Base-by-base conservation (phyloP, 2,888 invertebrate genomes). In the Julus scanicus region DNA sequence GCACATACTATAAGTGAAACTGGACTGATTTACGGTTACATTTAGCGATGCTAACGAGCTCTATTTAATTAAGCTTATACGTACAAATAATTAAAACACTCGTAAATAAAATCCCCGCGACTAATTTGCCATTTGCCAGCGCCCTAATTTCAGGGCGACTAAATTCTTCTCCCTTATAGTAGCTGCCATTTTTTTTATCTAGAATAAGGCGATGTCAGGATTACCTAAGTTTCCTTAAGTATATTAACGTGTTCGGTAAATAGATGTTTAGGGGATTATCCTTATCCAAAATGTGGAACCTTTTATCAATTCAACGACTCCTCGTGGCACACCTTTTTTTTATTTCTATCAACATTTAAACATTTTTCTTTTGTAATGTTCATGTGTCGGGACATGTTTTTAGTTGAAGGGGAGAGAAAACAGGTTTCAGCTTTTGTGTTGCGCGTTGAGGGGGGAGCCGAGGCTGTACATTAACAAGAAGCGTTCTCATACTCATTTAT, bases 201-300 rank as follows among this genome's bases (percentile, higher is more conserved):
- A 1, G 20, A 8, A 13, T 20, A 63, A 63, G 20, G 29, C 37
- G 37, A 37, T 37, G 80, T 13, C 13, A 29, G 80, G 80, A 80
- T 80, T 80, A 80, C 37, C 37, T 29, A 15, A 80, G 80, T 80
- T 80, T 80, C 13, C 80, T 29, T 39, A 80, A 80, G 80, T 80
- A 80, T 80, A 80, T 80, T 80, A 80, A 80, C 80, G 80, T 80
- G 80, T 80, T 80, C 80, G 37, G 80, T 80, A 80, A 80, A 80
- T 80, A 80, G 80, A 80, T 80, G 80, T 80, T 37, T 80, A 80
- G 80, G 29, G 80, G 80, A 80, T 80, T 80, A 80, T 80, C 80
- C 37, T 80, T 39, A 39, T 80, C 80, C 80, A 15, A 80, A 37
- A 80, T 39, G 80, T 80, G 80, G 80, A 80, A 3, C 80, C 80